These are phyloP conservation scores for Tinamus major DNA, from an alignment of 2,797 vertebrate species.

Conservation along the genomic window DNA sequence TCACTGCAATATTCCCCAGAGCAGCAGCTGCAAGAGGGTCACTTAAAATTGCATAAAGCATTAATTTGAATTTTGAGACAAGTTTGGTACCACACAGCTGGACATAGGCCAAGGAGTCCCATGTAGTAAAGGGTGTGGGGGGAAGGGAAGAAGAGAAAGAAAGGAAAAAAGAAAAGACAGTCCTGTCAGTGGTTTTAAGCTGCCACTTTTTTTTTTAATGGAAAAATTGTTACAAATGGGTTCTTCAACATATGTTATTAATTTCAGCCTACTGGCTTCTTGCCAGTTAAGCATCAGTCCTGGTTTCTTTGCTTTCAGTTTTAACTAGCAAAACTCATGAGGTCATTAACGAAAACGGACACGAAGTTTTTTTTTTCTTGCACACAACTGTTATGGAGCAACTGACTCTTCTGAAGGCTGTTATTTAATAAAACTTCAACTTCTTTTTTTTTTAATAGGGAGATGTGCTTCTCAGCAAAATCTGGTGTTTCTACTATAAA, in stretches of 20 bases:
- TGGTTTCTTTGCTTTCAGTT: slow-evolving; percentile 83
- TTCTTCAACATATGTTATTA: slow-evolving; percentile 87
- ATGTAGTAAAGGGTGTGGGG: slow-evolving; percentile 30
- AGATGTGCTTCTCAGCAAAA: slow-evolving; percentile 70
- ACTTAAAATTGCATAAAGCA: slow-evolving; percentile 62
- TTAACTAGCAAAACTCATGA: slow-evolving; percentile 83
- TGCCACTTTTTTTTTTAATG: slow-evolving; percentile 76
- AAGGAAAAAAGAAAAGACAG: slow-evolving; percentile 73
- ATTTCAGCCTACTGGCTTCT: slow-evolving; percentile 82
- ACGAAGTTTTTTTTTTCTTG: slow-evolving; percentile 59
- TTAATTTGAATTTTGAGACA: slow-evolving; percentile 70
- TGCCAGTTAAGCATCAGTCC: slow-evolving; percentile 81
- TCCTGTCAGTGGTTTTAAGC: slow-evolving; percentile 81
- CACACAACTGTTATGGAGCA: slow-evolving; percentile 72
- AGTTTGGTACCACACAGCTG: slow-evolving; percentile 60
- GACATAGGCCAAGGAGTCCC: slow-evolving; percentile 50
- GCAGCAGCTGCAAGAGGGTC: slow-evolving; percentile 54
- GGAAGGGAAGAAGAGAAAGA: slow-evolving; percentile 39
- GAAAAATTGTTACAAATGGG: slow-evolving; percentile 85
- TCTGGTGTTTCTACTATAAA: slow-evolving; percentile 60
- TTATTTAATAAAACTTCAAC: slow-evolving; percentile 68
- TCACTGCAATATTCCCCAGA: slow-evolving; percentile 11
- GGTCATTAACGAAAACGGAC: slow-evolving; percentile 83
- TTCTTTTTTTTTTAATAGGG: slow-evolving; percentile 63
- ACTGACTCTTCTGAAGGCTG: slow-evolving; percentile 70